Percentiles rank a stretch among this genome's conserved stretches.
Evolutionary conservation across 2,797 vertebrate genomes (phyloP).

Genomic region (Cercopithecus petaurista): DNA sequence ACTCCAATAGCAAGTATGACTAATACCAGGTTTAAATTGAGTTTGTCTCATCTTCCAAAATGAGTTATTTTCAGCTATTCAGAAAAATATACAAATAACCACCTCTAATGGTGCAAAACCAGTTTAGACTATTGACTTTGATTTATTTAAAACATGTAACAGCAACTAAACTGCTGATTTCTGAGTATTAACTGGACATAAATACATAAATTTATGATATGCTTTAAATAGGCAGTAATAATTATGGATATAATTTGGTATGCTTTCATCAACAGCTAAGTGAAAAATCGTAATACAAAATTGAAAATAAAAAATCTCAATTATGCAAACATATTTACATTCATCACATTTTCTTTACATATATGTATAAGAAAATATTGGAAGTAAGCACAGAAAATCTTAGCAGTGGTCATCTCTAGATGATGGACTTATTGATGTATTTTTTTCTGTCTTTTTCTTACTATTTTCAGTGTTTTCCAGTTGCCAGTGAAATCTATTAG

Average conservation of each 20-base stretch:
- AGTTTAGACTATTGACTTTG: not conserved
- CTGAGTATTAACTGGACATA: not conserved
- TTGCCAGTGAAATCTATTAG: constrained; percentile 38
- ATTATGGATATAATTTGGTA: constrained; percentile 9
- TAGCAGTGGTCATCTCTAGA: not conserved
- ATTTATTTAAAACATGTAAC: constrained; percentile 37
- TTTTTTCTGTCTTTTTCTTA: not conserved
- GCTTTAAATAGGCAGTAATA: not conserved
- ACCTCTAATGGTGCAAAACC: not conserved
- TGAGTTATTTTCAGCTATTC: constrained; percentile 30
- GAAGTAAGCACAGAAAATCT: not conserved
- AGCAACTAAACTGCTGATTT: constrained; percentile 4
- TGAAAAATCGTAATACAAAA: not conserved
- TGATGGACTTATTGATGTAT: not conserved
- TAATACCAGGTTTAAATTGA: not conserved
- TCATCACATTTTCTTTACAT: constrained; percentile 26
- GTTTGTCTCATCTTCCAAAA: not conserved
- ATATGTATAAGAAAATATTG: not conserved
- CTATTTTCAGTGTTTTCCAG: constrained; percentile 12
- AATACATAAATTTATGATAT: not conserved
- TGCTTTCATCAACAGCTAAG: not conserved
- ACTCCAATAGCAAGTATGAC: not conserved
- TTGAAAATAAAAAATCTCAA: not conserved
- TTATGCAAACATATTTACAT: not conserved
- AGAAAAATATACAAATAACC: constrained; percentile 10